A percentile compares a stretch with the other conserved stretches of the same genome.
Conservation (phyloP, 2,888 invertebrate species). For the Rhamnusium bicolor region DNA sequence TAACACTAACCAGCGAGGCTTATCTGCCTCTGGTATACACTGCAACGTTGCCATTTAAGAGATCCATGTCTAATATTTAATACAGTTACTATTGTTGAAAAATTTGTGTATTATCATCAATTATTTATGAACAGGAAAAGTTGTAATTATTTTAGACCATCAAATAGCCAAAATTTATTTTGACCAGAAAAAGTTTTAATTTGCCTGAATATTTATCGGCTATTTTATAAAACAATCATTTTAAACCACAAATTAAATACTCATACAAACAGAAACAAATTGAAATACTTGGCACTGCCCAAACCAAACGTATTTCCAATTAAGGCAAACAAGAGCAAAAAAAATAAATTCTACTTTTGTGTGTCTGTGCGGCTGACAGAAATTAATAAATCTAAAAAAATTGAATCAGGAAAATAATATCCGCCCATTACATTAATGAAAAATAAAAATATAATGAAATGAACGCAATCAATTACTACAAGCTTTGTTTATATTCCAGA, state of each 20-base stretch:
- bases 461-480: conserved; percentile 25
- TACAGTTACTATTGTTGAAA: no score
- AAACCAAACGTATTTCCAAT: conserved; percentile 6
- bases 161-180: no score
- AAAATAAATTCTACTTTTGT: background rate
- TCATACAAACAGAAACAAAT: background rate
- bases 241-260: background rate
- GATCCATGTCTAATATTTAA: no score
- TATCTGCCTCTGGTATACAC: no score
- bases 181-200: no score
- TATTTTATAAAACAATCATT: background rate
- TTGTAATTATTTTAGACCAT: no score
- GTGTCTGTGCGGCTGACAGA: background rate
- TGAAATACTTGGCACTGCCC: background rate
- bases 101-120: no score
- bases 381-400: conserved; percentile 16
- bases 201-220: background rate
- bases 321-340: background rate
- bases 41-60: no score
- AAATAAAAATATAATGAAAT: conserved; percentile 26
- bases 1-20: no score
- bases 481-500: conserved; percentile 35
- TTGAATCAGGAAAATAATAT: conserved; percentile 18
- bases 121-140: no score
- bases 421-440: conserved; percentile 8